Percentiles rank a stretch among this genome's conserved stretches.
Conservation (phyloP, 2,113 vertebrate genomes). For the Paralichthys olivaceus region DNA sequence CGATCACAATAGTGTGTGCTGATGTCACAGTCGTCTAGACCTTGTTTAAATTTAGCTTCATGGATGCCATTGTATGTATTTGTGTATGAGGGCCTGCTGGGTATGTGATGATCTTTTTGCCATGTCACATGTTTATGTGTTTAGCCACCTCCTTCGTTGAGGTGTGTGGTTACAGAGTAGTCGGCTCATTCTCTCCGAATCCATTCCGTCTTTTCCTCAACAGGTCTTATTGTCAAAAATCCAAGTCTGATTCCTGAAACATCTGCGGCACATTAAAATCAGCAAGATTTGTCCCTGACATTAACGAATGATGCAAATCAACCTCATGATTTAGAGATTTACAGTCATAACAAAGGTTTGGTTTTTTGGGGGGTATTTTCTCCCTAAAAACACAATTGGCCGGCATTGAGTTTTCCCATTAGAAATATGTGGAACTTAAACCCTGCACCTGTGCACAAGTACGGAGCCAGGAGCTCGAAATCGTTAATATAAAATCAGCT, state of each 20-base stretch:
- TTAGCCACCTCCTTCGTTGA: slow-evolving; percentile 52
- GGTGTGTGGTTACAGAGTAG: slow-evolving; percentile 54
- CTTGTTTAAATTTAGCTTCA: slow-evolving; percentile 31
- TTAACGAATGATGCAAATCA: slow-evolving; percentile 71
- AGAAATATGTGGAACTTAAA: slow-evolving; percentile 34
- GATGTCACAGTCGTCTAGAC: slow-evolving; percentile 6
- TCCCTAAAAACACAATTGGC: slow-evolving; percentile 5
- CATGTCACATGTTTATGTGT: slow-evolving; percentile 75
- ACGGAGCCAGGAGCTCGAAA: slow-evolving; percentile 41
- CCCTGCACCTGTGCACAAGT: slow-evolving; percentile 36
- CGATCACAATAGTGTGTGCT: background rate
- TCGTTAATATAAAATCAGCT: slow-evolving; percentile 27
- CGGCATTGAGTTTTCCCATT: slow-evolving; percentile 20
- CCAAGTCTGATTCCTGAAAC: slow-evolving; percentile 53
- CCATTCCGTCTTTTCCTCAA: slow-evolving; percentile 51
- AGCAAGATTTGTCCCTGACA: slow-evolving; percentile 52
- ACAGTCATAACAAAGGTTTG: slow-evolving; percentile 33
- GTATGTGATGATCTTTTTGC: slow-evolving; percentile 60
- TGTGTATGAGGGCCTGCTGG: slow-evolving; percentile 47
- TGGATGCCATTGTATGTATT: slow-evolving; percentile 25
- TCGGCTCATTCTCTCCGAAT: slow-evolving; percentile 66
- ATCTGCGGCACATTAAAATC: slow-evolving; percentile 76
- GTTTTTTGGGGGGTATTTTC: slow-evolving; percentile 16
- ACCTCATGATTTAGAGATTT: slow-evolving; percentile 54
- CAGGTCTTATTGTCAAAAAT: slow-evolving; percentile 51